Conservation (phyloP, 2,888 invertebrate genomes). For the Halictus ligatus region DNA sequence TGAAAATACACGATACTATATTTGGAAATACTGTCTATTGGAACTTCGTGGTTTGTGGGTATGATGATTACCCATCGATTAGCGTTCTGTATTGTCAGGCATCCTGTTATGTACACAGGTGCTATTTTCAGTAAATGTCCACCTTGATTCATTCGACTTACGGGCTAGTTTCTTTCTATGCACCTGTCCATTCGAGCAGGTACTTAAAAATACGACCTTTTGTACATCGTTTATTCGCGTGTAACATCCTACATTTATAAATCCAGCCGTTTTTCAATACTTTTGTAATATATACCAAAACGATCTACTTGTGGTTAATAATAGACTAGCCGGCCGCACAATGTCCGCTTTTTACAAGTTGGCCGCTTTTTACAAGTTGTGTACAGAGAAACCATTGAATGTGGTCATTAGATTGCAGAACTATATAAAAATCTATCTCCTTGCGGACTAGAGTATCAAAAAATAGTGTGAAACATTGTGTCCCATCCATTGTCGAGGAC, state of each 20-base stretch:
- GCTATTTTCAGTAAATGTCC: constrained; percentile 35
- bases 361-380: background rate
- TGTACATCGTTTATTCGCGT: constrained; percentile 6
- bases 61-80: background rate
- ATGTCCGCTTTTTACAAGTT: constrained; percentile 13
- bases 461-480: background rate
- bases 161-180: constrained; percentile 26
- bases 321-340: background rate
- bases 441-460: background rate
- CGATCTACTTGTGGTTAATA: background rate
- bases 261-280: background rate
- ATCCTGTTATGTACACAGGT: constrained; percentile 32
- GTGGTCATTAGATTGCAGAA: background rate
- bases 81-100: background rate
- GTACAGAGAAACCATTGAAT: background rate
- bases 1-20: background rate
- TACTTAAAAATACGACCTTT: constrained; percentile 17
- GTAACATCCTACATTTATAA: background rate
- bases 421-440: background rate
- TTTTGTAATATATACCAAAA: constrained; percentile 14
- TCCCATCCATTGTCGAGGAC: background rate
- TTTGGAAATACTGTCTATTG: background rate
- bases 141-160: constrained; percentile 19
- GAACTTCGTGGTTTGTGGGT: background rate
- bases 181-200: constrained; percentile 25